phyloP scores from a whole-genome alignment of 2,113 vertebrate genomes.

The human region GRCh38 chr6:74995501-74996000 shows the following conservation, averaged over 20 bases:
- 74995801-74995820: neutral
- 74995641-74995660: neutral
- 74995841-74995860: neutral
- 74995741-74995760: neutral
- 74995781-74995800: neutral
- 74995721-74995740: neutral
- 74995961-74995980: neutral
- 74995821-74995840: neutral
- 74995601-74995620: neutral
- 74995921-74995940: neutral
- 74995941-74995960: neutral
- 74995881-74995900: neutral
- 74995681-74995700: neutral
- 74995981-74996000: neutral
- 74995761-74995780: neutral
- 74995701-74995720: neutral
- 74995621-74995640: neutral
- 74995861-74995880: neutral
- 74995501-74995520: neutral
- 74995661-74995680: neutral
- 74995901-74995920: neutral
- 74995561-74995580: neutral
- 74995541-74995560: neutral
- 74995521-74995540: neutral
- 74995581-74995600: neutral